These are phyloP conservation scores for Drosophila orosa DNA, from an alignment of 1,140 invertebrate genomes.

Conservation along the genomic window DNA sequence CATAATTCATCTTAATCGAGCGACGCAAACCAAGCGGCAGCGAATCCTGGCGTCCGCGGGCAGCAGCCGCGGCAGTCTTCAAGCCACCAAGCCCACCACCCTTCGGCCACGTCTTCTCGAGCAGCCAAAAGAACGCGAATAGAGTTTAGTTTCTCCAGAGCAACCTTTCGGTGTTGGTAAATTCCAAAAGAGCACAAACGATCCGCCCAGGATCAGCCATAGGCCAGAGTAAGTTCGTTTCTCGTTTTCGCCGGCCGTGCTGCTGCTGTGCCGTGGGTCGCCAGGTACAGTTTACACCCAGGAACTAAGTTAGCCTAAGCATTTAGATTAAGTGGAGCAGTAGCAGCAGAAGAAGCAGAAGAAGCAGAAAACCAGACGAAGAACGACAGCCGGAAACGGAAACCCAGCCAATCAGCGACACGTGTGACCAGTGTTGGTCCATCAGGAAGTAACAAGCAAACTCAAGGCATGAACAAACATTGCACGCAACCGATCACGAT, in stretches of 20 bases:
- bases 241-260: conserved; percentile 32
- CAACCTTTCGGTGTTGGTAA: conserved; percentile 56
- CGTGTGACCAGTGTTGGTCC: conserved; percentile 19
- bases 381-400: conserved; percentile 30
- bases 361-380: conserved; percentile 34
- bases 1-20: conserved; percentile 32
- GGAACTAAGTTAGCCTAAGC: conserved; percentile 55
- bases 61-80: conserved; percentile 20
- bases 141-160: conserved; percentile 42
- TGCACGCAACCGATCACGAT: conserved; percentile 37
- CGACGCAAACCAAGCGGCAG: conserved; percentile 41
- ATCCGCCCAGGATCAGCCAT: conserved; percentile 39
- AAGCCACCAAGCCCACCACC: conserved; percentile 23
- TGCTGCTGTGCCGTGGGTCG: conserved; percentile 41
- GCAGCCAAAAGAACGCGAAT: conserved; percentile 41
- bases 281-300: conserved; percentile 72
- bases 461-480: conserved; percentile 47
- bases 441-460: conserved; percentile 43
- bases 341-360: conserved; percentile 1
- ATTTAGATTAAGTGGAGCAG: conserved; percentile 42
- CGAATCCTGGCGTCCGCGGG: conserved; percentile 22
- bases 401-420: conserved; percentile 29
- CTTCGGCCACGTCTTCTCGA: conserved; percentile 37
- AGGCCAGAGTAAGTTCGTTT: conserved; percentile 54
- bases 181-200: conserved; percentile 52